Evolutionary conservation across 2,113 vertebrate species (phyloP).

Genomic region (Hucho hucho): DNA sequence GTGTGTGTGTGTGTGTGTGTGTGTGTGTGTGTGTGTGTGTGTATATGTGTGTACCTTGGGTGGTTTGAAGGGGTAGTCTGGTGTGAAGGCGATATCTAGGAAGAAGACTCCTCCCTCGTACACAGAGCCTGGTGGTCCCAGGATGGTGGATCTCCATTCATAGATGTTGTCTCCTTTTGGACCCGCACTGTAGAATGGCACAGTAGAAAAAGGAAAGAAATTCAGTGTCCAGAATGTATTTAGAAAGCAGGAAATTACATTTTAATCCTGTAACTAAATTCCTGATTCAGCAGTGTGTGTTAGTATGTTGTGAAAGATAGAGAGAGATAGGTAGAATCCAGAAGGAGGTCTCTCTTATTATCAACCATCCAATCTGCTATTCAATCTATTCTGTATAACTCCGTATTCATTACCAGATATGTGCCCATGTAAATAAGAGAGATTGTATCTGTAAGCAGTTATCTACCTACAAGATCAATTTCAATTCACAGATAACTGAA

Average conservation of each 20-base stretch:
- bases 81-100: slow-evolving; percentile 98
- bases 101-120: slow-evolving; percentile 98
- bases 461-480: no score
- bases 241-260: background rate
- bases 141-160: slow-evolving; percentile 97
- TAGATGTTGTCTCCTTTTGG: slow-evolving; percentile 99
- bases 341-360: slow-evolving; percentile 29
- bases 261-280: no score
- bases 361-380: slow-evolving; percentile 16
- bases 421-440: background rate
- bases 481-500: no score
- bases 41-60: slow-evolving; percentile 82
- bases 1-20: background rate
- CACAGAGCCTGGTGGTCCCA: slow-evolving; percentile 95
- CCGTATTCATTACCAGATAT: slow-evolving; percentile 13
- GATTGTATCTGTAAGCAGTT: slow-evolving; percentile 3
- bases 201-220: background rate
- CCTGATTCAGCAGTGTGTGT: background rate
- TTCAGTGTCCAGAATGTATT: no score
- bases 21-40: no score
- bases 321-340: background rate
- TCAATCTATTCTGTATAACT: background rate
- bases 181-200: slow-evolving; percentile 80
- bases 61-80: slow-evolving; percentile 98
- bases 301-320: background rate